Evolutionary conservation across 2,888 invertebrate species (phyloP), one percentile per base, ranked within the genome.

Genomic region (Argyresthia goedartella): DNA sequence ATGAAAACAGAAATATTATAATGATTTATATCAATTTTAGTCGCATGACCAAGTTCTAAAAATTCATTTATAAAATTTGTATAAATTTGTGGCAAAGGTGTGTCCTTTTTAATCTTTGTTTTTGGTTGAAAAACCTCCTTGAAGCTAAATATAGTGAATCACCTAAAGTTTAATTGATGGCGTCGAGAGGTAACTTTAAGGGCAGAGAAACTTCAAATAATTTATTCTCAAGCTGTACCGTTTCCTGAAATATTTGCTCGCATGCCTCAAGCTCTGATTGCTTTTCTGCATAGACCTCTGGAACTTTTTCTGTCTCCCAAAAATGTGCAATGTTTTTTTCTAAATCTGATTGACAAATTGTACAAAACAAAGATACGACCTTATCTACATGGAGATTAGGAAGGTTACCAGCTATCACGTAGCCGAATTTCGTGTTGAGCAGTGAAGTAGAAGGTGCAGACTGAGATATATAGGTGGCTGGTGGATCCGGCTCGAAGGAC

Each of bases 141-240:
- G 53, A 15, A 2, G 60, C 59, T 8, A 55, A 49, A 14, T 58
- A 3, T 48, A 59, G 59, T 11, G 59, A 59, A 15, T 60, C 48
- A 6, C 59, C 60, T 13, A 52, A 14, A 35, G 16, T 25, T 25
- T 46, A 16, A 48, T 47, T 25, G 8, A 47, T 25, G 3, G n/a
- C 16, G 11, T 52, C 42, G 57, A 52, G 25, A 2, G 55, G 52
- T 33, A 55, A n/a, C 43, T 59, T 59, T 14, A 59, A 45, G 3
- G 59, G 58, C 14, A 58, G 39, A 8, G 41, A 42, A 15, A 60
- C 57, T 43, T 56, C 15, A 53, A 55, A 61, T 9, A 44, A 49
- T 42, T 58, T 53, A 34, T 54, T 39, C 16, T 44, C 11, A 39
- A 56, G 43, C 49, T 55, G 33, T 9, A 53, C 50, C 43, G 53